Percentiles rank a stretch among this genome's conserved stretches.
Conservation (phyloP, 2,888 invertebrate species). For the Tuberolachnus salignus region DNA sequence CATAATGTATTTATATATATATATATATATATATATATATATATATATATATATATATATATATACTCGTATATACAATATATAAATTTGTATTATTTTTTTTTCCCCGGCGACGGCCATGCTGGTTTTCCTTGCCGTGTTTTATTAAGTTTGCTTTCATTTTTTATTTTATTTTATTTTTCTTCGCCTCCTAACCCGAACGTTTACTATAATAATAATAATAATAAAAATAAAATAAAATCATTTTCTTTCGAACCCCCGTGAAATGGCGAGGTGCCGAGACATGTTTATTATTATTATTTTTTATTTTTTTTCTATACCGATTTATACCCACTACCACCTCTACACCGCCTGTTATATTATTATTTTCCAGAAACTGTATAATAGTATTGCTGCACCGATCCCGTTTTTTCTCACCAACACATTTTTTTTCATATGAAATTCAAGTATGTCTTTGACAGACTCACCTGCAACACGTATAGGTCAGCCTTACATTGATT, state of each 20-base stretch:
- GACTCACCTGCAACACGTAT: not conserved
- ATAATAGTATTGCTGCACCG: too few species aligned
- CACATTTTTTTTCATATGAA: too few species aligned
- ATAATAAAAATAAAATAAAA: conserved; percentile 34
- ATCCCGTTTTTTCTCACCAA: not conserved
- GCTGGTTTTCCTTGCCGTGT: conserved; percentile 41
- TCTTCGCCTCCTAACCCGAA: conserved; percentile 36
- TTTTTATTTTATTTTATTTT: conserved; percentile 33
- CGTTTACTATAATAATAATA: conserved; percentile 41
- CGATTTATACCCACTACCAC: not conserved
- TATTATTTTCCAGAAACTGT: not conserved
- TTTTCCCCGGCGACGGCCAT: conserved; percentile 44
- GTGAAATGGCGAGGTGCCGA: conserved; percentile 25
- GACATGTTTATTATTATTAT: too few species aligned
- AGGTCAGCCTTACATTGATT: too few species aligned
- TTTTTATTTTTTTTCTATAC: not conserved
- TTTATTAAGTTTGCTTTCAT: conserved; percentile 53
- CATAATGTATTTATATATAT: conserved; percentile 10
- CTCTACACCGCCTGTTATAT: not conserved
- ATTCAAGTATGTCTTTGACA: not conserved
- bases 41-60: too few species aligned
- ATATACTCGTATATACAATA: too few species aligned
- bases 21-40: conserved; percentile 24
- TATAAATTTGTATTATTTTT: conserved; percentile 33
- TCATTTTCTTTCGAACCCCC: conserved; percentile 26